Evolutionary conservation across 2,797 vertebrate species (phyloP), one percentile per base, ranked within the genome.

Genomic region (Mico argentatus): DNA sequence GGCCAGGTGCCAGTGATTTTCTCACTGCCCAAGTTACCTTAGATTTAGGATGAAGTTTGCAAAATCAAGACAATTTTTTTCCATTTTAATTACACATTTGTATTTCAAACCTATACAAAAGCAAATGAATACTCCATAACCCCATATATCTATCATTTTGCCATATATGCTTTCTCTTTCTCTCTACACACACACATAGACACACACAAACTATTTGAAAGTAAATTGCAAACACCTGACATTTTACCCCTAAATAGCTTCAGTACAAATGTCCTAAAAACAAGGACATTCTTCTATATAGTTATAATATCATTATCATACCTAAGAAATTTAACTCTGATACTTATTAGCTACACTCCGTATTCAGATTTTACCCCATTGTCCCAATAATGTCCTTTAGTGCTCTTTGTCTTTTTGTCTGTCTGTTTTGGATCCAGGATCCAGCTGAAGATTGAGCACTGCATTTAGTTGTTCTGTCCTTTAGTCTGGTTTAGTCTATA

Each of bases 51-150:
- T 72, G 44, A 50, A 52, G 55, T 92, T 80, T 70, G 36, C 27
- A 61, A 59, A 88, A 83, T 52, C 39, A 90, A 83, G 41, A 59
- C 81, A 33, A 33, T 30, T 30, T 30, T 73, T 85, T 88, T 44
- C 11, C 12, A 17, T 84, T 79, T 92, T 48, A 95, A 72, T 95
- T 94, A 64, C n/a, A 90, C 44, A 48, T 73, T 95, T 55, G 70
- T 83, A 87, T 79, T 88, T 79, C 33, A 44, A 8, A 81, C 41
- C 67, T 89, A 36, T 52, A 64, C 48, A 39, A 82, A 75, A 91
- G 2, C 50, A 50, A 95, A 27, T 70, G 48, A 89, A 11, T 59
- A 41, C 7, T 17, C 11, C 13, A 64, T 14, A 52, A 41, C 7
- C 22, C 11, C 13, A 72, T 11, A 52, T 46, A 41, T 11, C 30